Base-by-base conservation (phyloP, 2,888 invertebrate genomes). In the Drosophila tripunctata region DNA sequence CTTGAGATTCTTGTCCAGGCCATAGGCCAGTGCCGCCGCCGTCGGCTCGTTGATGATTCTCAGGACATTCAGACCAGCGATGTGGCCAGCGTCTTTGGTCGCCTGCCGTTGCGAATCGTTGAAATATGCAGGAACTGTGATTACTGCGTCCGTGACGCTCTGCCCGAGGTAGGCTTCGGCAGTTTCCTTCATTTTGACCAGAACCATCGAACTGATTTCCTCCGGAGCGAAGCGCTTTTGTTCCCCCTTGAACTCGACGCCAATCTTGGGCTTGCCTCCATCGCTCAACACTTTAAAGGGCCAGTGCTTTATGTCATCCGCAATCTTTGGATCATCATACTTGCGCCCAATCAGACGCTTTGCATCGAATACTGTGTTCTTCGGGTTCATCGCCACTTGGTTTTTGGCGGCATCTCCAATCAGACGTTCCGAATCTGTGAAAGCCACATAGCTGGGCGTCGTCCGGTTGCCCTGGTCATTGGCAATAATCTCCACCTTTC, bases 31-130 rank as follows among this genome's bases (percentile, higher is more conserved):
- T 88, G 97, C 97, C 70, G 96, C 97, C 73, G 96, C 96, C 55
- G 97, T 97, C 7, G 97, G 97, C 92, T 98, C 97, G 90, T 97
- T 97, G 91, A 97, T 96, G 85, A 98, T 97, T 89, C 97, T 94
- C 74, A 98, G 93, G 66, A 98, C 96, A 89, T 98, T 97, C 71
- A 98, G 92, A 62, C 97, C 97, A 75, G 98, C 95, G 92, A 96
- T 96, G 87, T 95, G 95, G 75, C 98, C 98, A 75, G 98, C 96
- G 93, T 96, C 96, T 92, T 98, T 98, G 95, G 98, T 98, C 89
- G 96, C 96, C 91, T 96, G 96, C 81, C 96, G 52, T 22, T 54
- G 54, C 1, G 55, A 45, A 15, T 52, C 52, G 22, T 52, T 52
- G 41, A 52, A 52, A 15, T 52, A 52, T 21, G 52, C 52, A 19